Percentiles rank a stretch among this genome's conserved stretches.
Conservation (phyloP, 92 coral and sea anemone species). For the Epizoanthus scotinus region DNA sequence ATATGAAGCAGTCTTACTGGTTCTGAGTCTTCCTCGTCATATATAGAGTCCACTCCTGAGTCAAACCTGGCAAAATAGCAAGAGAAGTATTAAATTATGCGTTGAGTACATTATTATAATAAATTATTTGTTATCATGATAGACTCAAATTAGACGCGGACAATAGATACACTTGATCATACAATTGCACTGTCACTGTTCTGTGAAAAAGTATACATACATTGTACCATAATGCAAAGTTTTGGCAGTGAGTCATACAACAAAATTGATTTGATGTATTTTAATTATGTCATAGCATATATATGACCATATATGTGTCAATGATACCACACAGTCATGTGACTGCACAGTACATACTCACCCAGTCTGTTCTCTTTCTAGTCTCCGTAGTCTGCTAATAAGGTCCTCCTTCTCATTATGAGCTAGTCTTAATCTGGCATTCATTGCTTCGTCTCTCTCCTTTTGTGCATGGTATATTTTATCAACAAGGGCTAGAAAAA, state of each 20-base stretch:
- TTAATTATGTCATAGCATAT: no score
- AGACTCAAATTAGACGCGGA: no score
- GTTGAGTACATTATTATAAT: not conserved
- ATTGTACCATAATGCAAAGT: not conserved
- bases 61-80: slow-evolving; percentile 78
- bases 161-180: not conserved
- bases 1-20: slow-evolving; percentile 52
- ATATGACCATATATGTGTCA: no score
- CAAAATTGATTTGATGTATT: no score
- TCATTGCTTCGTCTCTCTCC: slow-evolving; percentile 91
- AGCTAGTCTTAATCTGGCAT: slow-evolving; percentile 86
- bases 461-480: slow-evolving; percentile 97
- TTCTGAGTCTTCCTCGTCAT: slow-evolving; percentile 92
- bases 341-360: slow-evolving; percentile 25
- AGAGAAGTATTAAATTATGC: not conserved
- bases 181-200: not conserved
- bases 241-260: no score
- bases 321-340: no score
- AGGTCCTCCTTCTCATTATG: slow-evolving; percentile 86
- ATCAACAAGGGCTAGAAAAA: slow-evolving; percentile 84
- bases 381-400: slow-evolving; percentile 74
- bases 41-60: slow-evolving; percentile 97
- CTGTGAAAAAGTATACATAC: no score
- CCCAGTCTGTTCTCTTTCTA: slow-evolving; percentile 89
- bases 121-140: no score